Percentiles rank a stretch among this genome's conserved stretches.
Evolutionary conservation across 2,113 vertebrate species (phyloP).

Genomic region (Callaeas wilsoni): DNA sequence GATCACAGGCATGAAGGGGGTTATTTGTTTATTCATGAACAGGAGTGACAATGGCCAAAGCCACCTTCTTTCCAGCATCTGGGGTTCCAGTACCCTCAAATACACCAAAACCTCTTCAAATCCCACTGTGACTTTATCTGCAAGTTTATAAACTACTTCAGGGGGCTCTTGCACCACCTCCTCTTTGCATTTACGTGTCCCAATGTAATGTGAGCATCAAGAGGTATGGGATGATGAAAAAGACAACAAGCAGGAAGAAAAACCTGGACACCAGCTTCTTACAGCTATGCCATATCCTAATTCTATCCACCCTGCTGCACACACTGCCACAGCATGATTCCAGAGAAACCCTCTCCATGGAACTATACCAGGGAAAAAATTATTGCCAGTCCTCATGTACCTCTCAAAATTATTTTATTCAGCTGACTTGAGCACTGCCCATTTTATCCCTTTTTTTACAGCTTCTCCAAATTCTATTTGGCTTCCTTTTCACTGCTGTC

Average conservation of each 20-base stretch:
- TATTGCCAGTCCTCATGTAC: neutral
- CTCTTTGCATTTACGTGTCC: neutral
- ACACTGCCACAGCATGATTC: neutral
- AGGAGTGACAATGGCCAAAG: neutral
- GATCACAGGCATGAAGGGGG: fast-evolving
- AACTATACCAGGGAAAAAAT: neutral
- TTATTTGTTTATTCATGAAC: neutral
- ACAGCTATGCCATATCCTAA: neutral
- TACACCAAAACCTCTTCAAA: neutral
- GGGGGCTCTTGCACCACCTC: neutral
- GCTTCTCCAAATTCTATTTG: neutral
- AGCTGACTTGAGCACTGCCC: neutral
- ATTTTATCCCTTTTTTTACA: neutral
- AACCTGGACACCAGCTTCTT: neutral
- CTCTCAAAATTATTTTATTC: neutral
- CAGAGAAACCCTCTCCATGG: neutral
- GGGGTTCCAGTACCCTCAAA: neutral
- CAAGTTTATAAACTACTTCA: neutral
- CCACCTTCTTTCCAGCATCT: neutral
- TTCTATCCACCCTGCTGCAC: neutral
- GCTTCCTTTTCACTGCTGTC: neutral
- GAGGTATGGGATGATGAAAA: neutral
- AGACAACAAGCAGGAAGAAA: neutral
- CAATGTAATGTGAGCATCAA: neutral
- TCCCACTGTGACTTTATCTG: neutral